These are phyloP conservation scores for Charanyca ferruginea DNA, from an alignment of 2,888 invertebrate genomes.

Conservation along the genomic window DNA sequence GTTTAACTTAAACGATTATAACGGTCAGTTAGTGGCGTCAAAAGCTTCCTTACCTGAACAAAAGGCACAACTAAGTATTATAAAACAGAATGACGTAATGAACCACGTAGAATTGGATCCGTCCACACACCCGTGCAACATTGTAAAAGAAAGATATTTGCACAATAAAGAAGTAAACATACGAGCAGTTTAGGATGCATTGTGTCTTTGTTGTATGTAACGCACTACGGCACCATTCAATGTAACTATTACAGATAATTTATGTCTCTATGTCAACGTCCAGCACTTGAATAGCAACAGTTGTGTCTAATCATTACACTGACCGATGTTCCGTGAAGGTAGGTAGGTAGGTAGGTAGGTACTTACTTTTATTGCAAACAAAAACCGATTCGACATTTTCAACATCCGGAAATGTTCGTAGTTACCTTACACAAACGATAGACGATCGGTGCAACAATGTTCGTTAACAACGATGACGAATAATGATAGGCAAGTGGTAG, in stretches of 20 bases:
- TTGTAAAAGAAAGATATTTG: constrained; percentile 37
- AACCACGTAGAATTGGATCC: constrained; percentile 11
- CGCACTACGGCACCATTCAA: constrained; percentile 5
- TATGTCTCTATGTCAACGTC: constrained; percentile 28
- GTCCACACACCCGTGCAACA: constrained; percentile 13
- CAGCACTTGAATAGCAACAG: constrained; percentile 32
- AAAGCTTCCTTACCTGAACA: constrained; percentile 48
- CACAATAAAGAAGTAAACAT: constrained; percentile 37
- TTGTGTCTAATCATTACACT: constrained; percentile 39
- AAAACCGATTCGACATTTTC: constrained; percentile 49
- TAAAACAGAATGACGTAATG: constrained; percentile 34
- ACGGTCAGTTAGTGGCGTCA: constrained; percentile 59
- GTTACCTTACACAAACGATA: constrained; percentile 49
- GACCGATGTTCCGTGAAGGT: constrained; percentile 56
- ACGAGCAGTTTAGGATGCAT: constrained; percentile 4
- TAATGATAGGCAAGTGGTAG: constrained; percentile 17
- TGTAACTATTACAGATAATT: constrained; percentile 16
- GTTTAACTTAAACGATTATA: constrained; percentile 58
- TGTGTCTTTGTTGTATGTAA: constrained; percentile 31
- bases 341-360: constrained; percentile 21
- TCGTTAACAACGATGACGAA: constrained; percentile 31
- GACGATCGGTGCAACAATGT: constrained; percentile 27
- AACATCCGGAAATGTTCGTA: constrained; percentile 45
- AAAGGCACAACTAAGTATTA: constrained; percentile 18
- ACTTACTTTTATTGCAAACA: constrained; percentile 45